Percentiles rank a stretch among this genome's conserved stretches.
phyloP scores from a whole-genome alignment of 2,113 vertebrate genomes.

The Cynopterus brachyotis region DNA sequence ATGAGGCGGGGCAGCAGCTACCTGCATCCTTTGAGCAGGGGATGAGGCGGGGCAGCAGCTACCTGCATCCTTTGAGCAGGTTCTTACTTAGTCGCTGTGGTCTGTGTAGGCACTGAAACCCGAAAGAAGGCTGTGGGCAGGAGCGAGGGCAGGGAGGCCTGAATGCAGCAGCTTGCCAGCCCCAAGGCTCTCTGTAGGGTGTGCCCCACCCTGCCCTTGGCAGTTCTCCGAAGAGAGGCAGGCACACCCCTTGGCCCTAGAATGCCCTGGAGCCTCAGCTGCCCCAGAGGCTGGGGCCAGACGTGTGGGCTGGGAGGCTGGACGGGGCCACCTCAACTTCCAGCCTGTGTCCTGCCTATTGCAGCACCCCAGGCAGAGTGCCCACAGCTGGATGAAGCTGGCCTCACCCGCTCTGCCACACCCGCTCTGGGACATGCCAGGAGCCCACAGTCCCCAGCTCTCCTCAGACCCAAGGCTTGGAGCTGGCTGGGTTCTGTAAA shows the following conservation, averaged over 20 bases:
- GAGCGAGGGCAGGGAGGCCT: background rate
- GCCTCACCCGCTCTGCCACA: background rate
- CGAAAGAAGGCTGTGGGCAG: background rate
- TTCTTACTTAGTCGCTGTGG: background rate
- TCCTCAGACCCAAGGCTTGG: background rate
- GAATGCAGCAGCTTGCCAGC: background rate
- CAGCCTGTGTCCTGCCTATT: background rate
- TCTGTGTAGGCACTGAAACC: background rate
- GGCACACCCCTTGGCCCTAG: constrained; percentile 29
- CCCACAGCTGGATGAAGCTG: background rate
- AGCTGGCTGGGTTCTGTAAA: background rate
- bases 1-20: background rate
- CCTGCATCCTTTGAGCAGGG: background rate
- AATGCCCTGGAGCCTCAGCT: constrained; percentile 24
- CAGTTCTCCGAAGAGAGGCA: background rate
- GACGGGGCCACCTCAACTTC: constrained; percentile 16
- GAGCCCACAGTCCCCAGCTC: background rate
- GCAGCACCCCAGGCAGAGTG: background rate
- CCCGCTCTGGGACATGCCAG: constrained; percentile 4
- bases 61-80: background rate
- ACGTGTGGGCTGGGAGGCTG: constrained; percentile 44
- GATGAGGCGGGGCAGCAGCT: background rate
- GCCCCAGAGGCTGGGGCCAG: background rate
- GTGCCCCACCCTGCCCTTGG: background rate
- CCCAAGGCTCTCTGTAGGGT: background rate